Percentiles rank a stretch among this genome's conserved stretches.
Conservation (phyloP, 2,797 vertebrate species). For the Lepus oiostolus region DNA sequence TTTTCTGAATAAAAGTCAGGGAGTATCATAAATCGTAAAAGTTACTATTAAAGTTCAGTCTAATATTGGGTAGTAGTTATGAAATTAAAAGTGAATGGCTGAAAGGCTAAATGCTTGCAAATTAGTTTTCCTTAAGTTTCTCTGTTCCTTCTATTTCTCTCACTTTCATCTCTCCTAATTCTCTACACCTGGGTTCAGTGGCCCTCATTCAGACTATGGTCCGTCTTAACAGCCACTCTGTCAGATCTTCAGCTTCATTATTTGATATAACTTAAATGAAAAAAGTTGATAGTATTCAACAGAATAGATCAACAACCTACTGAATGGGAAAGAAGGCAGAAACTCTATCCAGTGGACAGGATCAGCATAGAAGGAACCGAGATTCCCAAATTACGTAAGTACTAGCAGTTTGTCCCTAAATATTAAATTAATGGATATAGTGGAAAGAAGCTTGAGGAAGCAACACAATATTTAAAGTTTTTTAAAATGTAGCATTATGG, state of each 20-base stretch:
- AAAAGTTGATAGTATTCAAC: neutral
- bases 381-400: neutral
- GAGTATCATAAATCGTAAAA: constrained; percentile 78
- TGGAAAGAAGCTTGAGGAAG: neutral
- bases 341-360: neutral
- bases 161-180: neutral
- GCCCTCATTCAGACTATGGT: neutral
- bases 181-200: neutral
- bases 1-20: constrained; percentile 81
- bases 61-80: constrained; percentile 65
- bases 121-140: constrained; percentile 25
- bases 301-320: neutral
- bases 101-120: constrained; percentile 46
- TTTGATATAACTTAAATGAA: constrained; percentile 52
- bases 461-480: neutral
- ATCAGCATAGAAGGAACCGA: neutral
- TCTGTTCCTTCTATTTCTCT: neutral
- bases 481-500: too few species aligned
- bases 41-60: constrained; percentile 76
- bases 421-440: neutral
- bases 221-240: neutral
- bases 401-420: neutral
- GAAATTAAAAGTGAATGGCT: constrained; percentile 64
- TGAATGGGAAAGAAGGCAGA: neutral
- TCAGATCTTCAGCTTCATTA: neutral